These are phyloP conservation scores for Notolepis coatsorum DNA, from an alignment of 2,797 vertebrate species.

Conservation along the genomic window DNA sequence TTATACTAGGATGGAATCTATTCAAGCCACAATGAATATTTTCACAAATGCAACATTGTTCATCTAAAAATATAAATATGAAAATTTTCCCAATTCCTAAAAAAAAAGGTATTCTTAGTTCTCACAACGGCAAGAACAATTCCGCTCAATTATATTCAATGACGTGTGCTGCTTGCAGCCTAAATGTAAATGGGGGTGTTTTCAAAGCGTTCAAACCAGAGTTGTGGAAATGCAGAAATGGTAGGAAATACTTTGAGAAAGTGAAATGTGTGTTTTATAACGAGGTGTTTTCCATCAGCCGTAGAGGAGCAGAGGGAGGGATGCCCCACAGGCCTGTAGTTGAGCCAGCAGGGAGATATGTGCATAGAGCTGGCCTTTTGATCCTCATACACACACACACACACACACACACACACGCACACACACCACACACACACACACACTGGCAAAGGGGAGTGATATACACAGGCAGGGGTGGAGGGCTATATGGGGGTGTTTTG, in stretches of 20 bases:
- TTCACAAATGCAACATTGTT: no score
- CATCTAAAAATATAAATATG: no score
- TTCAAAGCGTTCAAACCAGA: constrained; percentile 67
- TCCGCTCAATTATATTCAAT: constrained; percentile 54
- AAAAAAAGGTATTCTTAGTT: no score
- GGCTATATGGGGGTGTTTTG: constrained; percentile 57
- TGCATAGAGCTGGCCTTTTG: constrained; percentile 57
- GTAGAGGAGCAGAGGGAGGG: constrained; percentile 41
- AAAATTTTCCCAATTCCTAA: no score
- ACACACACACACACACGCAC: constrained; percentile 20
- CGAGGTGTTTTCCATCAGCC: constrained; percentile 67
- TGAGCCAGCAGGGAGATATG: constrained; percentile 20
- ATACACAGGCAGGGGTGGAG: no score
- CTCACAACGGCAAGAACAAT: constrained; percentile 44
- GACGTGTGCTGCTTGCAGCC: constrained; percentile 47
- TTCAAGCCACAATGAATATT: no score
- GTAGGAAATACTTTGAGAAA: constrained; percentile 60
- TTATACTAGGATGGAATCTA: no score
- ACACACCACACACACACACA: constrained; percentile 31
- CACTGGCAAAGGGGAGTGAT: constrained; percentile 50
- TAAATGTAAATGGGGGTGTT: constrained; percentile 55
- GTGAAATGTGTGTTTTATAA: constrained; percentile 65
- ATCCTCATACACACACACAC: constrained; percentile 31
- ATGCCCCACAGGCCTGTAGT: constrained; percentile 72
- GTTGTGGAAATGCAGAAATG: constrained; percentile 70